Evolutionary conservation across 2,888 invertebrate species (phyloP).

Genomic region (Epicampocera succincta): DNA sequence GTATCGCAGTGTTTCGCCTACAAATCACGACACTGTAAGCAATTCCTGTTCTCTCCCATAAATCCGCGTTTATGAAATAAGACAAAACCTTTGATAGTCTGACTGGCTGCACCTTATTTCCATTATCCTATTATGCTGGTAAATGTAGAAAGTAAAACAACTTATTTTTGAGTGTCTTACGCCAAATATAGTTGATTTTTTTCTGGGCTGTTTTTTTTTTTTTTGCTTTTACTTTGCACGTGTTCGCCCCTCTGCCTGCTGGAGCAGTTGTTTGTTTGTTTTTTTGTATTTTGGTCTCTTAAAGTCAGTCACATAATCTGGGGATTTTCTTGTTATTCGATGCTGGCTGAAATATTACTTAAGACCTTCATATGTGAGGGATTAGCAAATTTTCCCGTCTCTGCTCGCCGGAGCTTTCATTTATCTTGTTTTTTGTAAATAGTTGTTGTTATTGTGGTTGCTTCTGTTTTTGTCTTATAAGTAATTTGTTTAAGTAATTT

Average conservation of each 20-base stretch:
- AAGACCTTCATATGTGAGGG: conserved; percentile 59
- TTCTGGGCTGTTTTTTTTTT: neutral
- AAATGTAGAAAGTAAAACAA: conserved; percentile 11
- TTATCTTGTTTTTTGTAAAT: conserved; percentile 5
- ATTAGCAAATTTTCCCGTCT: conserved; percentile 22
- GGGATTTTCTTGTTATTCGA: conserved; percentile 64
- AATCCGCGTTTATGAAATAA: neutral
- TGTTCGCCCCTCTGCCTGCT: neutral
- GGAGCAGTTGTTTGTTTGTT: neutral
- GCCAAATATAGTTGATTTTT: conserved; percentile 38
- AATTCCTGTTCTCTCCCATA: neutral
- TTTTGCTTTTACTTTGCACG: neutral
- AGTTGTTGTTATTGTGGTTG: neutral
- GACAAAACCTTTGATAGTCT: conserved; percentile 26
- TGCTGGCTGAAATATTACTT: conserved; percentile 61
- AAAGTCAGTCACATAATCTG: conserved; percentile 63
- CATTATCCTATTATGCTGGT: conserved; percentile 10
- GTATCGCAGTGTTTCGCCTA: neutral
- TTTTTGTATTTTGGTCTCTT: too few relatives aligned
- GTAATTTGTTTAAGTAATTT: too few relatives aligned
- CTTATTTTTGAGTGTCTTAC: conserved; percentile 29
- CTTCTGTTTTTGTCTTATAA: neutral
- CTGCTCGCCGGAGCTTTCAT: conserved; percentile 2
- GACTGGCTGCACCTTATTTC: conserved; percentile 31
- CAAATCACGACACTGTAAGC: neutral